A percentile compares a stretch with the other conserved stretches of the same genome.
These are phyloP conservation scores for Macropodus opercularis DNA, from an alignment of 2,797 vertebrate genomes.

Conservation along the genomic window DNA sequence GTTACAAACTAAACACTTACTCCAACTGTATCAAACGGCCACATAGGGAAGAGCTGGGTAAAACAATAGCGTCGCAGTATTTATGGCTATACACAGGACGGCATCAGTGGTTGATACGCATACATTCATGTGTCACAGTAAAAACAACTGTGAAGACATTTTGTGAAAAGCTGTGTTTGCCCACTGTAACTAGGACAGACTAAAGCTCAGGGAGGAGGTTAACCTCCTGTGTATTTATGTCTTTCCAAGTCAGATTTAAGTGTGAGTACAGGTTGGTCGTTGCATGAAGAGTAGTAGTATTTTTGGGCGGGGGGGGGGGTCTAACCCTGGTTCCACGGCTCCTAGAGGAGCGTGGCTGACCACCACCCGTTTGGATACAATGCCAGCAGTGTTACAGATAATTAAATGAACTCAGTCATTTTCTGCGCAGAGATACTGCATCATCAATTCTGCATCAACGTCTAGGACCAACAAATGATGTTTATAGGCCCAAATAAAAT, in stretches of 20 bases:
- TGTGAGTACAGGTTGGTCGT: too few species aligned
- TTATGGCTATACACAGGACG: slow-evolving; percentile 46
- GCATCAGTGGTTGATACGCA: neutral
- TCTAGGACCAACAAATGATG: slow-evolving; percentile 12
- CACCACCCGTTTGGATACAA: slow-evolving; percentile 42
- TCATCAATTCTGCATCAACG: slow-evolving; percentile 12
- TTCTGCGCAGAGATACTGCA: slow-evolving; percentile 10
- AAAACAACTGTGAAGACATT: neutral
- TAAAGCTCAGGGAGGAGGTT: slow-evolving; percentile 11
- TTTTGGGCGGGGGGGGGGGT: too few species aligned
- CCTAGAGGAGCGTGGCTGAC: slow-evolving; percentile 46
- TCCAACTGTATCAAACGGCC: slow-evolving; percentile 72
- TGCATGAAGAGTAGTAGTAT: too few species aligned
- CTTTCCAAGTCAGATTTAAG: slow-evolving; percentile 8
- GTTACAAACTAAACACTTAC: slow-evolving; percentile 75
- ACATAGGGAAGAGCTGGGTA: slow-evolving; percentile 36
- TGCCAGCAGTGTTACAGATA: slow-evolving; percentile 35
- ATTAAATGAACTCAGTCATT: slow-evolving; percentile 46
- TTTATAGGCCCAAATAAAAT: slow-evolving; percentile 20
- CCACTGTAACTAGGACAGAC: slow-evolving; percentile 12
- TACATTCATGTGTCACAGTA: neutral
- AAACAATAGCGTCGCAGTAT: slow-evolving; percentile 46
- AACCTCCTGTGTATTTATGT: slow-evolving; percentile 49
- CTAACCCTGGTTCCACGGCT: too few species aligned
- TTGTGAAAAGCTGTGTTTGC: too few species aligned